Percentiles rank a stretch among this genome's conserved stretches.
Evolutionary conservation across 2,888 invertebrate genomes (phyloP).

Genomic region (Didymodactylos carnosus): DNA sequence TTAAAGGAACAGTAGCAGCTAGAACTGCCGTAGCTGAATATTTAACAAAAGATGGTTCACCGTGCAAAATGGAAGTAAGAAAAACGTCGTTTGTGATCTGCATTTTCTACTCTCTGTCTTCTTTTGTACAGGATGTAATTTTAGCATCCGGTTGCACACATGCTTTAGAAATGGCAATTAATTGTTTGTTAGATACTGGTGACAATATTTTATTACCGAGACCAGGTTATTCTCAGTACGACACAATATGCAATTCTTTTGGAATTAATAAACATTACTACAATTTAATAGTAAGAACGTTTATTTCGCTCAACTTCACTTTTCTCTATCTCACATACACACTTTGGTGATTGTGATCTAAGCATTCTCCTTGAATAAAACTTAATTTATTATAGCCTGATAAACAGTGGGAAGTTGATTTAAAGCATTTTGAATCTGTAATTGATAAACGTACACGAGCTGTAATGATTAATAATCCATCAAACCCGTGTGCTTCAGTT

Average conservation of each 20-base stretch:
- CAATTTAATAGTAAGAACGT: conserved; percentile 35
- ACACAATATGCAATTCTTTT: conserved; percentile 63
- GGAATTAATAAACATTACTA: conserved; percentile 60
- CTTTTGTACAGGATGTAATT: conserved; percentile 50
- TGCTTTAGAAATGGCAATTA: conserved; percentile 74
- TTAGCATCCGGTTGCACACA: conserved; percentile 87
- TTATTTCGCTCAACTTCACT: too few relatives aligned
- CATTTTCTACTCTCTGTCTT: too few relatives aligned
- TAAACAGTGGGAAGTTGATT: conserved; percentile 60
- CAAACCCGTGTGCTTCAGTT: conserved; percentile 92
- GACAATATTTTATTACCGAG: conserved; percentile 78
- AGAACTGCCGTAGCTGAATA: conserved; percentile 16
- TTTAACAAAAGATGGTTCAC: conserved; percentile 1
- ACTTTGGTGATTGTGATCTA: too few relatives aligned
- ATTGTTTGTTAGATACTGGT: conserved; percentile 63
- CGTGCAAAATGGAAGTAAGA: too few relatives aligned
- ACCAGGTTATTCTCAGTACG: conserved; percentile 78
- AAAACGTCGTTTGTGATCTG: too few relatives aligned
- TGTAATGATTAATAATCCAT: conserved; percentile 81
- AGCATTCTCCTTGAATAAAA: background rate
- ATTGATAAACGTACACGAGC: conserved; percentile 76
- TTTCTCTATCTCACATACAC: too few relatives aligned
- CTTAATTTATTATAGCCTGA: conserved; percentile 25
- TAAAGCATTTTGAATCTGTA: conserved; percentile 61
- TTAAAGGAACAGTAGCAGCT: conserved; percentile 9